Evolutionary conservation across 2,888 invertebrate species (phyloP), one percentile per base, ranked within the genome.

Genomic region (Matsumyia berberina): DNA sequence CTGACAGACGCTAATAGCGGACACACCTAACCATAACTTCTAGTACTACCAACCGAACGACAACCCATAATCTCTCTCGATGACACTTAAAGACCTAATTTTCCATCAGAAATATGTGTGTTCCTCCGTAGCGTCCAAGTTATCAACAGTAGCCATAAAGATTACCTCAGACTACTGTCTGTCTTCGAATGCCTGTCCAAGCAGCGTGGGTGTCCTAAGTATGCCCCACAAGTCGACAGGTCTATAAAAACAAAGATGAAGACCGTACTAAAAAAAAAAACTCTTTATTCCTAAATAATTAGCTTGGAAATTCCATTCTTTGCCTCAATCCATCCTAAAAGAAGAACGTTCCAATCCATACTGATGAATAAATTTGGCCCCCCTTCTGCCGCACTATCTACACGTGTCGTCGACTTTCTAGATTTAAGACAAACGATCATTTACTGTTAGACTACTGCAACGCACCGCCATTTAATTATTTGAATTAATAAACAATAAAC

Each of bases 401-500:
- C 33, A 24, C 24, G 4, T 24, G 33, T 17, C 8, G n/a, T 33
- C 51, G 33, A 64, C 74, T 74, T 74, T 74, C 74, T 74, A 55
- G 55, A 24, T 15, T 33, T 5, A 24, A 29, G 31, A 37, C 64
- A 51, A 51, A 39, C 49, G 35, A 39, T 57, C 57, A 53, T 77
- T 67, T 60, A 77, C 70, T 58, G 62, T 70, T 85, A 79, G 74
- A 74, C 74, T 74, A 79, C 85, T 70, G 70, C 78, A 70, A 12
- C 57, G 49, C 72, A 55, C 8, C 51, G 58, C 67, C 67, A 67
- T 79, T 85, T 85, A 85, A 85, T 85, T 85, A 85, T 70, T 76
- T 74, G 85, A 85, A 79, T 85, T 85, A 79, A 79, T 85, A 85
- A 85, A 69, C 85, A 31, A 69, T 85, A 85, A 85, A 79, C 79